These are phyloP conservation scores for Oryzias dopingdopingensis DNA, from an alignment of 2,797 vertebrate species.

Conservation along the genomic window DNA sequence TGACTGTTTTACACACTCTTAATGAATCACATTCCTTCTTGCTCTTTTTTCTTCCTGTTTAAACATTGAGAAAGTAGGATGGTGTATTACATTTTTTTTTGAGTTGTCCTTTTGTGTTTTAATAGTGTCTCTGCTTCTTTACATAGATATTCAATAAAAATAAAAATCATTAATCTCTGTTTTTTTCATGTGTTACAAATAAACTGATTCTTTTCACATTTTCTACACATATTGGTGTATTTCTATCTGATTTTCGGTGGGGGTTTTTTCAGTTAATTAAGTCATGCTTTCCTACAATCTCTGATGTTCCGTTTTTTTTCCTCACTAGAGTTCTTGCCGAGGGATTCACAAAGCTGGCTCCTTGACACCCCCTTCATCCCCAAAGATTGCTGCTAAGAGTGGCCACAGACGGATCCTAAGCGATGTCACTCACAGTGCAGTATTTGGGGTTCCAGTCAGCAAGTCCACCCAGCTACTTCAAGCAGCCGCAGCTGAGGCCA, in stretches of 20 bases:
- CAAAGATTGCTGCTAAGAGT: constrained; percentile 88
- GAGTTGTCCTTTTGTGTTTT: background rate
- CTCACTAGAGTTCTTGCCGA: constrained; percentile 37
- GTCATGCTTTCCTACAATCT: background rate
- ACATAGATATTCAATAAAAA: background rate
- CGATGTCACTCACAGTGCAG: constrained; percentile 94
- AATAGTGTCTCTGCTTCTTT: background rate
- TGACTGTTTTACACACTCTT: constrained; percentile 30
- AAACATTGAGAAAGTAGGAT: constrained; percentile 3
- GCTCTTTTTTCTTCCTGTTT: constrained; percentile 17
- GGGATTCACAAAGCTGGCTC: constrained; percentile 85
- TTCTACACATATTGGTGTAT: background rate
- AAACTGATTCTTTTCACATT: background rate
- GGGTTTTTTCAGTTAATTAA: background rate
- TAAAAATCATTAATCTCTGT: constrained; percentile 10
- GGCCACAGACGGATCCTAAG: constrained; percentile 96
- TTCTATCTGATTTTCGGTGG: constrained; percentile 5
- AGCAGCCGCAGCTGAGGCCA: constrained; percentile 93
- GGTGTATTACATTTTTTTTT: constrained; percentile 3
- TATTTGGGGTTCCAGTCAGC: constrained; percentile 96
- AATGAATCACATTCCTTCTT: constrained; percentile 36
- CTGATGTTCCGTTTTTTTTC: background rate
- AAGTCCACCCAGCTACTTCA: constrained; percentile 96
- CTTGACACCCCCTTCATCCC: constrained; percentile 94
- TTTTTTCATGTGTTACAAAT: background rate